These are phyloP conservation scores for Menidia beryllina DNA, from an alignment of 2,113 vertebrate genomes.

Conservation along the genomic window DNA sequence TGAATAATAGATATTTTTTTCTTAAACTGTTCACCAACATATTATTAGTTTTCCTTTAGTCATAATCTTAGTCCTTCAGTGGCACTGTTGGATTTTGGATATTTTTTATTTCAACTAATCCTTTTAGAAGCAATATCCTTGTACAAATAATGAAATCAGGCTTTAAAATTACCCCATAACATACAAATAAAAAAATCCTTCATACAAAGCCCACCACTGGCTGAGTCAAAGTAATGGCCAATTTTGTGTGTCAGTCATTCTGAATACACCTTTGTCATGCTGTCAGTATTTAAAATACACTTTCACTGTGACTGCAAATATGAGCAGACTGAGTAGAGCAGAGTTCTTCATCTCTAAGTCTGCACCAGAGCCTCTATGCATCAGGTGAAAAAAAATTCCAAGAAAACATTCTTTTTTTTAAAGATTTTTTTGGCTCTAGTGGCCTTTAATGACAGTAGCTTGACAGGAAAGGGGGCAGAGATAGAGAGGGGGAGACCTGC, in stretches of 20 bases:
- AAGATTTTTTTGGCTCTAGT: no score
- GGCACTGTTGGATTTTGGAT: neutral
- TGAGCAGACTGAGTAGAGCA: neutral
- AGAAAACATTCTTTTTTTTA: neutral
- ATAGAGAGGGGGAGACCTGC: no score
- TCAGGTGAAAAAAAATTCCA: slow-evolving; percentile 4
- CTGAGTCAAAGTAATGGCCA: neutral
- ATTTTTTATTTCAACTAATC: no score
- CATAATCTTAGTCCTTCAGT: neutral
- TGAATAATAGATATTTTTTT: neutral
- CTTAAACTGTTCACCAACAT: neutral
- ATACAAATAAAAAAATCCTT: neutral
- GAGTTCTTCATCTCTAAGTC: neutral
- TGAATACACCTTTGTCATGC: neutral
- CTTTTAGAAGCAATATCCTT: neutral
- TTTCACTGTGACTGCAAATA: no score
- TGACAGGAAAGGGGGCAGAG: no score
- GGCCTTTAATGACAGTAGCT: no score
- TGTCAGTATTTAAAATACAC: no score
- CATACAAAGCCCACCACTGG: neutral
- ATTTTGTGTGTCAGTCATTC: neutral
- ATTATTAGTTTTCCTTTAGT: no score
- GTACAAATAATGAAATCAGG: neutral
- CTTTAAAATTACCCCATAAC: neutral
- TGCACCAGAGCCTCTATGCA: slow-evolving; percentile 15